Evolutionary conservation across 2,113 vertebrate species (phyloP), one percentile per base, ranked within the genome.

Genomic region (Proterorhinus semilunaris): DNA sequence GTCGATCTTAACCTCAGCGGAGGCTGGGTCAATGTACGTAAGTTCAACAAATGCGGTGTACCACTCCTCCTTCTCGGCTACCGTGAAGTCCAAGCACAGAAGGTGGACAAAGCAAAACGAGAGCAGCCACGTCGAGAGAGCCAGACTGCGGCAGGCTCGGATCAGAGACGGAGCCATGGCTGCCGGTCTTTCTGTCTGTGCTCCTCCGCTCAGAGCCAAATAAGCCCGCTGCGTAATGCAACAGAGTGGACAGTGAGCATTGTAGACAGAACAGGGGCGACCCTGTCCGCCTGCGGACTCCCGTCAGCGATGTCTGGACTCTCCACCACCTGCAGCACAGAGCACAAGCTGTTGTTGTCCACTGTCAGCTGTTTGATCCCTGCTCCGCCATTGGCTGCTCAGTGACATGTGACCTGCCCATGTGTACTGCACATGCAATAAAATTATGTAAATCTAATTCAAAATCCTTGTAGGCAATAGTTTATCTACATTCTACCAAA

Each of bases 1-100:
- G 91, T 99, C 98, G 6, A 93, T 95, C 87, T 72, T 93, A 62
- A 93, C 88, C 88, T 95, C 93, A 10, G 90, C 79, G 1, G 91
- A 91, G 47, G 86, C 86, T 17, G 96, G 95, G 83, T 99, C 98
- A 51, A 90, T 81, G 79, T 98, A 97, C 76, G 95, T 97, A 90
- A 99, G 95, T 93, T 98, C 99, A 75, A 99, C 96, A 84, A 98
- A 98, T 15, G 98, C 98, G 8, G 98, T 99, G 94, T 98, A 99
- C 98, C 98, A 99, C 74, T 99, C 98, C 90, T 99, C 96, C 84
- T 97, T 99, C 93, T 98, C 98, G 9, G 97, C 97, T 69, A 96
- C 97, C 8, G 97, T 96, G 85, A 98, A 96, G 93, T 99, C 97
- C 94, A 99, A 86, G 86, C 96, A 96, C 74, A 98, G 90, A 88